These are phyloP conservation scores for Anarsia innoxiella DNA, from an alignment of 2,888 invertebrate genomes.

Conservation along the genomic window DNA sequence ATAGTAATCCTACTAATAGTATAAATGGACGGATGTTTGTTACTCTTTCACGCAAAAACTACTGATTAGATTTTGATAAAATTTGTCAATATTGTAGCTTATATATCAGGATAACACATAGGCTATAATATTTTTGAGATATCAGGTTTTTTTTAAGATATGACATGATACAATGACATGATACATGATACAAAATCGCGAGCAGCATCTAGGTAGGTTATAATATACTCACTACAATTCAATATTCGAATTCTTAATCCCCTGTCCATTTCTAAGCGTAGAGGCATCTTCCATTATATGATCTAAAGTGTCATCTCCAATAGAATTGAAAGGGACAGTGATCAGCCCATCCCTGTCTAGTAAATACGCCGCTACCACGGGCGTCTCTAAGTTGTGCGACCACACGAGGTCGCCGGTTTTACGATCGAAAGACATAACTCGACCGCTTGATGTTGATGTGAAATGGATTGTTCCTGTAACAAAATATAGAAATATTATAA, in stretches of 20 bases:
- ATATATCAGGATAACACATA: too few species aligned
- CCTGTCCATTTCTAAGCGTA: slow-evolving; percentile 70
- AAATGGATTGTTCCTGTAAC: slow-evolving; percentile 89
- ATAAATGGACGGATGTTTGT: too few species aligned
- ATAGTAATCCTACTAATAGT: too few species aligned
- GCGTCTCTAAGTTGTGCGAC: slow-evolving; percentile 91
- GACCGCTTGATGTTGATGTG: slow-evolving; percentile 91
- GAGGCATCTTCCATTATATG: slow-evolving; percentile 78
- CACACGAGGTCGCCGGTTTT: slow-evolving; percentile 88
- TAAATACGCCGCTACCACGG: slow-evolving; percentile 92
- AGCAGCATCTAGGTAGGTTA: too few species aligned
- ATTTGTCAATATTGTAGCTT: too few species aligned
- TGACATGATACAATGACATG: too few species aligned
- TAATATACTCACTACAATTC: slow-evolving; percentile 73
- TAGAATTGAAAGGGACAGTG: slow-evolving; percentile 90
- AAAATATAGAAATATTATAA: slow-evolving; percentile 1
- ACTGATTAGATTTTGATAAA: too few species aligned
- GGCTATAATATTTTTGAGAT: too few species aligned
- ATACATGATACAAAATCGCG: too few species aligned
- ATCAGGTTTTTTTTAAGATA: too few species aligned
- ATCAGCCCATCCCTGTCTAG: slow-evolving; percentile 85
- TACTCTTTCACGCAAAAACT: too few species aligned
- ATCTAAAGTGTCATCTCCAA: slow-evolving; percentile 89
- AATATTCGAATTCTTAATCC: slow-evolving; percentile 75
- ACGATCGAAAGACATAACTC: slow-evolving; percentile 88